These are phyloP conservation scores for Phaethornis superciliosus DNA, from an alignment of 2,113 vertebrate species.

Conservation along the genomic window DNA sequence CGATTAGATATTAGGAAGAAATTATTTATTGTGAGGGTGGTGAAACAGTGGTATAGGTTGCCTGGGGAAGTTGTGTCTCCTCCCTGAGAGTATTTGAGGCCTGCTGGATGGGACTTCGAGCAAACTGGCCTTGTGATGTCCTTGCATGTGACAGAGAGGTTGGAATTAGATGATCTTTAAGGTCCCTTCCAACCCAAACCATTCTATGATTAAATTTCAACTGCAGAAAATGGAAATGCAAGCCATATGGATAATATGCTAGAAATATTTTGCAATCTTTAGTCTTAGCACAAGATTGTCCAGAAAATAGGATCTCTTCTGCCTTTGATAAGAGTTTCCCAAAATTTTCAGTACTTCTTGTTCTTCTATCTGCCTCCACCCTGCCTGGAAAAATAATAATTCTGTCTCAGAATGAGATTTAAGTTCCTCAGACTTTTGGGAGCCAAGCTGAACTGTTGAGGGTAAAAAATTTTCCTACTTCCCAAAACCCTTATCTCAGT, in stretches of 20 bases:
- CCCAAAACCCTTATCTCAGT: neutral
- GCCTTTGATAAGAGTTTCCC: neutral
- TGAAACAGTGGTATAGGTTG: no score
- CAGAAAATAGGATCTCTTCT: neutral
- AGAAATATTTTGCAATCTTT: neutral
- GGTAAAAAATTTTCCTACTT: neutral
- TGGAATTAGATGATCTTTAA: no score
- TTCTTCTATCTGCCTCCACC: accelerated
- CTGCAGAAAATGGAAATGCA: neutral
- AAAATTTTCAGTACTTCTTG: neutral
- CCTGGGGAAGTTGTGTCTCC: no score
- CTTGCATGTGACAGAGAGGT: no score
- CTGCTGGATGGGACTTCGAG: no score
- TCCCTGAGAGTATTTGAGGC: no score
- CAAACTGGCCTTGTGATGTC: no score
- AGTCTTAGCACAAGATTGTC: neutral
- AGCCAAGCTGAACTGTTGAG: neutral
- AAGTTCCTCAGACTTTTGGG: neutral
- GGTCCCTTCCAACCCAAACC: no score
- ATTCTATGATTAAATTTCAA: neutral
- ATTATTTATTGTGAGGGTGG: no score
- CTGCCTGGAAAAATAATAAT: neutral
- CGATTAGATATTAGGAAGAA: no score
- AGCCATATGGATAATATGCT: neutral
- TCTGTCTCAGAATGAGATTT: neutral